Base-by-base conservation (phyloP, 2,797 vertebrate species). In the Gouania willdenowi region DNA sequence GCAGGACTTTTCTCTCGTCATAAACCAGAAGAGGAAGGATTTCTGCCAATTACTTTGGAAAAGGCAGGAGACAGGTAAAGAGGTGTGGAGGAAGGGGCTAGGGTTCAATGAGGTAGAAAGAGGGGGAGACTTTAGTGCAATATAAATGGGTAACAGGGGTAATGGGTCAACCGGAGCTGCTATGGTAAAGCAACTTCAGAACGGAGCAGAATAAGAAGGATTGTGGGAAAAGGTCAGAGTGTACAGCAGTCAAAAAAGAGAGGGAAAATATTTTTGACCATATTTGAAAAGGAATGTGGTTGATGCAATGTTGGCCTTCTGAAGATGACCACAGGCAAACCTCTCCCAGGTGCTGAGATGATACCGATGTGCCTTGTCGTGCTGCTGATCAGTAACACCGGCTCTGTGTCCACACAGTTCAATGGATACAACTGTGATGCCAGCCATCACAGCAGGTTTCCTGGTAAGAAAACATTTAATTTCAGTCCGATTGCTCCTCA, bases 401-500 rank as follows among this genome's bases (percentile, higher is more conserved):
- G 86, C 43, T 83, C 87, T 3, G 89, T 89, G 60, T 82, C 87
- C 41, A 69, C 93, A 47, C 96, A 98, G 79, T 98, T 98, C 79
- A 98, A 95, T 58, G 92, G 96, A 63, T 98, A 94, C 85, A 98
- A 98, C 79, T 98, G 96, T 75, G 95, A 98, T 54, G 88, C 93
- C 65, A 93, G 75, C 79, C 87, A 91, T 67, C 96, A 98, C 85
- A 98, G 95, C 87, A 91, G 96, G 76, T 98, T 96, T 83, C 96
- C 96, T 73, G 94, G 96, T 98, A 90, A 95, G 94, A 81, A 38
- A 20, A 20, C 20, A 19, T 20, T 20, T 20, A 20, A n/a, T n/a
- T n/a, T n/a, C n/a, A n/a, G n/a, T n/a, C n/a, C n/a, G n/a, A n/a
- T n/a, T n/a, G n/a, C n/a, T n/a, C n/a, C n/a, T n/a, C n/a, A n/a